Evolutionary conservation across 2,113 vertebrate genomes (phyloP), one percentile per base, ranked within the genome.

Genomic region (Columba janthina): DNA sequence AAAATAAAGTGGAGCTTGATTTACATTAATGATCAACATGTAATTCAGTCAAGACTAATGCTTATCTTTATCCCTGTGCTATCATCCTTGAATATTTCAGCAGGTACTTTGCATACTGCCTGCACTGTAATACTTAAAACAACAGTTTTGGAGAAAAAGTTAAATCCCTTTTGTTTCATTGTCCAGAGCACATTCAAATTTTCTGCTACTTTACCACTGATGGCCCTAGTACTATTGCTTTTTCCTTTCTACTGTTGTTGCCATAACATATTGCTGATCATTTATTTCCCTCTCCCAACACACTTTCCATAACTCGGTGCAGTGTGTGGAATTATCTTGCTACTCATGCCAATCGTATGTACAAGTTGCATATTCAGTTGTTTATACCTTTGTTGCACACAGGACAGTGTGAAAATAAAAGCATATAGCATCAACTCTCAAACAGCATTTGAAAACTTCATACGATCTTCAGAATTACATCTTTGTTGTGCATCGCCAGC

Each of bases 341-440:
- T 24, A 3, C 20, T 78, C 6, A 4, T 24, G 28, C 25, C n/a
- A 77, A 1, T 13, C 38, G 1, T 3, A 18, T 1, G 57, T 20
- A 53, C 24, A 76, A 65, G 44, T 17, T 29, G 10, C 11, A 10
- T 14, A 10, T 54, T 61, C 44, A 29, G 1, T 73, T 67, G 15
- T 29, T 84, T 58, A 11, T 54, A 9, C 6, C 4, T 86, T 62
- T 76, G 18, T 54, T 32, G 24, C 36, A 31, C 1, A 2, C 3
- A 15, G 44, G 44, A 17, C 11, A 50, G 6, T 58, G 7, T 42
- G 46, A 62, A 73, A 79, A 36, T 8, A 8, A 57, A 69, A 29
- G 15, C 8, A 5, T 7, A 20, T n/a, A 88, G 24, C 31, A 28
- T 53, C 40, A 50, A 0, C 24, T 71, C 50, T 69, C 34, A 56